These are phyloP conservation scores for Gasterosteus aculeatus DNA, from an alignment of 2,113 vertebrate genomes.

Conservation along the genomic window DNA sequence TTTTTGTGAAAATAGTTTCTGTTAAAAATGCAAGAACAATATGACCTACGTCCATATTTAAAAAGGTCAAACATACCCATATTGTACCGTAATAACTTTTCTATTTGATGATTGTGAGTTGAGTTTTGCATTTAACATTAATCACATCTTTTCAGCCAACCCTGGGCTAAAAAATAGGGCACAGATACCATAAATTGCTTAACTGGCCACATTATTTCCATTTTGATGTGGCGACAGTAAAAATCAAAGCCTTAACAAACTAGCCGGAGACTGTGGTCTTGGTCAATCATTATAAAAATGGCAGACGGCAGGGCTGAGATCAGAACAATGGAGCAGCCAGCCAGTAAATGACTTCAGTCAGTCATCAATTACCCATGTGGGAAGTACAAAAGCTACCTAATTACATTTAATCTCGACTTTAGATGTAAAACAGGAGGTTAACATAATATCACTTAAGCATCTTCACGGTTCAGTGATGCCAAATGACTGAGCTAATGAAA, in stretches of 20 bases:
- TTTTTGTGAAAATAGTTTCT: constrained; percentile 29
- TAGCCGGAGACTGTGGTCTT: constrained; percentile 35
- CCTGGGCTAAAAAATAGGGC: constrained; percentile 33
- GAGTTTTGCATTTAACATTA: constrained; percentile 25
- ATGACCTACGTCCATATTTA: constrained; percentile 40
- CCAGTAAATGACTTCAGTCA: constrained; percentile 71
- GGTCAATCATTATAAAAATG: constrained; percentile 54
- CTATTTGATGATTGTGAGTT: constrained; percentile 46
- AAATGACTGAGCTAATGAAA: constrained; percentile 84
- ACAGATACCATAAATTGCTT: constrained; percentile 49
- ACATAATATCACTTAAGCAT: constrained; percentile 85
- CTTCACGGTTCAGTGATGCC: constrained; percentile 80
- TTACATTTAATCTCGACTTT: constrained; percentile 80
- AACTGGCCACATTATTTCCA: constrained; percentile 28
- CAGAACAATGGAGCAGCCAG: constrained; percentile 65
- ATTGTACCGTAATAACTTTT: background rate
- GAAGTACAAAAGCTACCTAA: constrained; percentile 79
- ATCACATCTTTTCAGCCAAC: constrained; percentile 46
- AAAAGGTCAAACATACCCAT: constrained; percentile 59
- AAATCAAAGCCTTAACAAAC: constrained; percentile 41
- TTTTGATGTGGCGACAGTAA: constrained; percentile 44
- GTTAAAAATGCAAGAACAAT: constrained; percentile 44
- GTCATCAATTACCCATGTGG: constrained; percentile 75
- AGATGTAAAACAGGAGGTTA: constrained; percentile 85
- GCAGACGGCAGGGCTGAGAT: constrained; percentile 49